Evolutionary conservation across 2,888 invertebrate genomes (phyloP), one percentile per base, ranked within the genome.

Genomic region (Omphaloscelis lunosa): DNA sequence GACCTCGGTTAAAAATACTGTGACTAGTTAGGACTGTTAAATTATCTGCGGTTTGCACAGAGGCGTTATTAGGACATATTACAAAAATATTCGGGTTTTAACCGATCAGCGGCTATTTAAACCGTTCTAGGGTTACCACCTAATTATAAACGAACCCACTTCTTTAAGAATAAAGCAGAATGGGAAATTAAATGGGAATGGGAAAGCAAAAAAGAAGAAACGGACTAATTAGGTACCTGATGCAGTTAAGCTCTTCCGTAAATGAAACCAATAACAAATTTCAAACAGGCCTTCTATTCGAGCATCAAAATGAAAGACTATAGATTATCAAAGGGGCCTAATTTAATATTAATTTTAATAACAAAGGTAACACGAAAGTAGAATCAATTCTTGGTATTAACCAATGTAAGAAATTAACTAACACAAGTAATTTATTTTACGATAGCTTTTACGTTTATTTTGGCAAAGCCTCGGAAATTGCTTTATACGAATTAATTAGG

Each of bases 301-400:
- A 27, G 51, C 20, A 23, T 58, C 41, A 27, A 62, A 51, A 63
- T 56, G 27, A 67, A 77, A 66, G 27, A 29, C 45, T 53, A 23
- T 34, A 34, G 34, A 34, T 58, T 29, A 62, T 34, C 63, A 83
- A 83, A 83, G 77, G 41, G 34, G 23, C 12, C 23, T 63, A 39
- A 84, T 84, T 77, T 29, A 67, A 77, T 74, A 71, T 61, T 12
- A 51, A 75, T 83, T 77, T 70, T 72, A 75, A 83, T 73, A 66
- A 59, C 48, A 65, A 62, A 80, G 23, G 34, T 29, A 63, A 71
- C 63, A 69, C 74, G 61, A 79, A 82, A 79, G 69, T 62, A 41
- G 15, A 82, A 74, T 71, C 56, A 58, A 71, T 69, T 71, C 56
- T 75, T 68, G n/a, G n/a, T n/a, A n/a, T n/a, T n/a, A n/a, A 74